Evolutionary conservation across 2,888 invertebrate genomes (phyloP).

Genomic region (Drosophila kokeensis): DNA sequence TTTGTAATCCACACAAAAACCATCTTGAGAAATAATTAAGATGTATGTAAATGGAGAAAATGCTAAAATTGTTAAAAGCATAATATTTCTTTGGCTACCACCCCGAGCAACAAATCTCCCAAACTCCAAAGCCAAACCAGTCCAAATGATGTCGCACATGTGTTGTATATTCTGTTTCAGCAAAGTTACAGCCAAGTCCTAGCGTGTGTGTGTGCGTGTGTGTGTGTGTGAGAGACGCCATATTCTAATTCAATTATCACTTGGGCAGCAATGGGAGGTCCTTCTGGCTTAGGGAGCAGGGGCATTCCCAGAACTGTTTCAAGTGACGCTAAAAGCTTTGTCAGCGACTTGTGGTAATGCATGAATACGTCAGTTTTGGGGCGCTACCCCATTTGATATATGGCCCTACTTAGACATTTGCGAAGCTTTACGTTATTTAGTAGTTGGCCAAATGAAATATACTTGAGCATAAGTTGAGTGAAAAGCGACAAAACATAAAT

Average conservation of each 20-base stretch:
- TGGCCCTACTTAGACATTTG: constrained; percentile 74
- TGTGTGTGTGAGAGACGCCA: constrained; percentile 66
- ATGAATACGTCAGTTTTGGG: constrained; percentile 56
- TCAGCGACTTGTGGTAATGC: constrained; percentile 79
- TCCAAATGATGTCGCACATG: constrained; percentile 74
- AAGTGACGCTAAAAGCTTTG: constrained; percentile 83
- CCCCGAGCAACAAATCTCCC: constrained; percentile 24
- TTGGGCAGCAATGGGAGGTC: constrained; percentile 55
- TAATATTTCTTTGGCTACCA: constrained; percentile 70
- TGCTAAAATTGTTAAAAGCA: constrained; percentile 78
- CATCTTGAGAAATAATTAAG: constrained; percentile 84
- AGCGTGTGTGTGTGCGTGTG: constrained; percentile 25
- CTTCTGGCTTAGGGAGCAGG: constrained; percentile 7
- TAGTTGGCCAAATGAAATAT: constrained; percentile 54
- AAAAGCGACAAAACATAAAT: constrained; percentile 53
- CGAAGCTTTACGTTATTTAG: constrained; percentile 62
- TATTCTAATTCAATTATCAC: constrained; percentile 84
- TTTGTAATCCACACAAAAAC: constrained; percentile 70
- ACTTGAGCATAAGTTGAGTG: constrained; percentile 52
- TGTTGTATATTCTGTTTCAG: constrained; percentile 69
- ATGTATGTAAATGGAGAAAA: constrained; percentile 83
- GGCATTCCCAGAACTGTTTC: constrained; percentile 35
- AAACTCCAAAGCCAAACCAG: constrained; percentile 24
- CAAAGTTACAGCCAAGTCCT: constrained; percentile 60
- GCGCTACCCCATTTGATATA: constrained; percentile 67